Percentiles rank a stretch among this genome's conserved stretches.
phyloP scores from a whole-genome alignment of 2,113 vertebrate species.

The Albula goreensis region DNA sequence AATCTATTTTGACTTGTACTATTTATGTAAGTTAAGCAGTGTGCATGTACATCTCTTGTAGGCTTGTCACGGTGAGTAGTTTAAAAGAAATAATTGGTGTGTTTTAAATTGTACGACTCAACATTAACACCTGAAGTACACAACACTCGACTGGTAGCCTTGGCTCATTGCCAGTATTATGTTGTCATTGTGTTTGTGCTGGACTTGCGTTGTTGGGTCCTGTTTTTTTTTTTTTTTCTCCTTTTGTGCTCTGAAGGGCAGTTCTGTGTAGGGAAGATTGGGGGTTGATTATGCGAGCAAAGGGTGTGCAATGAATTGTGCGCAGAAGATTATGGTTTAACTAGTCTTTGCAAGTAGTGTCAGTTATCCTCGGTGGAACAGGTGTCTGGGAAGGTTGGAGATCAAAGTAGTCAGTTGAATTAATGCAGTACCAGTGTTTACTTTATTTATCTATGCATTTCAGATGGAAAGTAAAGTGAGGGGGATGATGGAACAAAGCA shows the following conservation, averaged over 20 bases:
- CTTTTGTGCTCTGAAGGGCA: too few species aligned
- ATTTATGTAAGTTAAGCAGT: slow-evolving; percentile 37
- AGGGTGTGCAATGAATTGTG: slow-evolving; percentile 21
- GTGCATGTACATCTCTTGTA: slow-evolving; percentile 37
- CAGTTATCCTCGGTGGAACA: slow-evolving; percentile 66
- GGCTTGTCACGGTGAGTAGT: slow-evolving; percentile 33
- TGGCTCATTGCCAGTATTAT: slow-evolving; percentile 68
- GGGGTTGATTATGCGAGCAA: too few species aligned
- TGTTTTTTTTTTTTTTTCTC: too few species aligned
- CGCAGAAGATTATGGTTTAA: too few species aligned
- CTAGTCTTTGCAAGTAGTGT: slow-evolving; percentile 57
- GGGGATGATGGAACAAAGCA: slow-evolving; percentile 66
- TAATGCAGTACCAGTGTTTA: slow-evolving; percentile 86
- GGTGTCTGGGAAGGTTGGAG: slow-evolving; percentile 65
- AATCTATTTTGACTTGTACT: slow-evolving; percentile 35
- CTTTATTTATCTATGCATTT: slow-evolving; percentile 93
- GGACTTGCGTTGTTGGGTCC: too few species aligned
- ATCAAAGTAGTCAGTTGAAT: slow-evolving; percentile 66
- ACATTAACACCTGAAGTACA: slow-evolving; percentile 33
- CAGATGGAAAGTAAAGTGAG: slow-evolving; percentile 77
- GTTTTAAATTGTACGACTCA: not conserved
- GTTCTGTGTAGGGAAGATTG: too few species aligned
- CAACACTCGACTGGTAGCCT: slow-evolving; percentile 59
- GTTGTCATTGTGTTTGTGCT: not conserved
- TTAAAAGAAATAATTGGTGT: not conserved